Conservation (phyloP, 1,140 invertebrate species). For the Lethrus apterus region DNA sequence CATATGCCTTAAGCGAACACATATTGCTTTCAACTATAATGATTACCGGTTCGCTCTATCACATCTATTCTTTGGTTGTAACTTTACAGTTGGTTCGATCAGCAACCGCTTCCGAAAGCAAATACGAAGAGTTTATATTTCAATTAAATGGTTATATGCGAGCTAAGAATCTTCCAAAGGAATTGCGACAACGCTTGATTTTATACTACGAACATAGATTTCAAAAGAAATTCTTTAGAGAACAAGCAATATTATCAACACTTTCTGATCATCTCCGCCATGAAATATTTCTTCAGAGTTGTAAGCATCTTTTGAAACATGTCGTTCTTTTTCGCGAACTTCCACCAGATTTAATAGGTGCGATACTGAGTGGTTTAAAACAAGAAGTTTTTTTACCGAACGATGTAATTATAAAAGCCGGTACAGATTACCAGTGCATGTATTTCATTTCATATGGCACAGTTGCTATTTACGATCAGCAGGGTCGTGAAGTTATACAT, state of each 20-base stretch:
- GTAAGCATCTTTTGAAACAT: constrained; percentile 1
- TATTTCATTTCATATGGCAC: constrained; percentile 10
- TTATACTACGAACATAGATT: constrained; percentile 18
- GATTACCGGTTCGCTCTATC: constrained; percentile 12
- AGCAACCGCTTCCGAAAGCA: constrained; percentile 13
- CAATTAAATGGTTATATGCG: constrained; percentile 18
- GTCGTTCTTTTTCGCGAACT: constrained; percentile 3
- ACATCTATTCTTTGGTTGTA: constrained; percentile 8
- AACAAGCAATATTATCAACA: constrained; percentile 17
- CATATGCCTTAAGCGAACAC: constrained; percentile 6
- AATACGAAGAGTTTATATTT: constrained; percentile 17
- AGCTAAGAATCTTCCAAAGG: constrained; percentile 11
- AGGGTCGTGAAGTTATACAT: neutral
- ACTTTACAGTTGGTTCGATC: constrained; percentile 14
- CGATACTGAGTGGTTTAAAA: constrained; percentile 5
- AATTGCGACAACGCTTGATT: constrained; percentile 7
- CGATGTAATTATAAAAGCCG: neutral
- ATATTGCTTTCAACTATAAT: constrained; percentile 12
- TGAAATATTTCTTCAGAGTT: constrained; percentile 6
- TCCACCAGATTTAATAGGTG: neutral
- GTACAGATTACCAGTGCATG: neutral
- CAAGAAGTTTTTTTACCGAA: constrained; percentile 8
- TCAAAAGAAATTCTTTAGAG: constrained; percentile 17
- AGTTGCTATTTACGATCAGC: neutral
- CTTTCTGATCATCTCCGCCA: constrained; percentile 19